phyloP scores from a whole-genome alignment of 2,888 invertebrate genomes.

The Diloba caeruleocephala region DNA sequence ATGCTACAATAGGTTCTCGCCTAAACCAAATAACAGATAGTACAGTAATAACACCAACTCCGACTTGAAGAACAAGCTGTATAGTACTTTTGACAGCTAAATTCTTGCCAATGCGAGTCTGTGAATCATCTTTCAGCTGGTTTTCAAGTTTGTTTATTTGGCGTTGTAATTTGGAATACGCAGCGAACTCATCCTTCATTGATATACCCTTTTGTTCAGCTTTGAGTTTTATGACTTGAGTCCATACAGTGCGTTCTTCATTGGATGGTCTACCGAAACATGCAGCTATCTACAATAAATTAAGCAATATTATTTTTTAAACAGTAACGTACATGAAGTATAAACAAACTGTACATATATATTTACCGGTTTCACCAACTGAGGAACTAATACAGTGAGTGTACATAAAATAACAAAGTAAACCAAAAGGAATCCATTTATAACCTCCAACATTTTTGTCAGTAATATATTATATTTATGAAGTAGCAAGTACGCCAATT shows the following conservation, averaged over 20 bases:
- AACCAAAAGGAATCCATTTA: conserved; percentile 81
- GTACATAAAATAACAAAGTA: conserved; percentile 83
- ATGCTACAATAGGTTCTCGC: conserved; percentile 78
- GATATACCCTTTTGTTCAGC: conserved; percentile 83
- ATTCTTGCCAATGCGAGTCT: conserved; percentile 75
- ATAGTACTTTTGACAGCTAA: conserved; percentile 78
- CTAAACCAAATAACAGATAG: conserved; percentile 81
- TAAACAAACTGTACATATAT: neutral
- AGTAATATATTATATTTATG: neutral
- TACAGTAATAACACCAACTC: conserved; percentile 71
- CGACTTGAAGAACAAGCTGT: conserved; percentile 72
- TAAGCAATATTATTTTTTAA: neutral
- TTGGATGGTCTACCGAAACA: conserved; percentile 82
- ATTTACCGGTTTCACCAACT: conserved; percentile 87
- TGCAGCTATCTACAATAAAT: conserved; percentile 80
- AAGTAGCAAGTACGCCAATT: no score
- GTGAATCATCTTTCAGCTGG: conserved; percentile 78
- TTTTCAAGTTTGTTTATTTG: conserved; percentile 87
- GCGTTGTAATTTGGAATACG: conserved; percentile 89
- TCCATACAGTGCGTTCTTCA: conserved; percentile 78
- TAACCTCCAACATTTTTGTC: conserved; percentile 78
- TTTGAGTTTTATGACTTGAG: conserved; percentile 78
- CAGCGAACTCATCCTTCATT: conserved; percentile 90
- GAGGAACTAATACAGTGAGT: conserved; percentile 80
- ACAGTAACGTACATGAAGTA: neutral